Evolutionary conservation across 2,113 vertebrate species (phyloP).

Genomic region (Phalacrocorax carbo): DNA sequence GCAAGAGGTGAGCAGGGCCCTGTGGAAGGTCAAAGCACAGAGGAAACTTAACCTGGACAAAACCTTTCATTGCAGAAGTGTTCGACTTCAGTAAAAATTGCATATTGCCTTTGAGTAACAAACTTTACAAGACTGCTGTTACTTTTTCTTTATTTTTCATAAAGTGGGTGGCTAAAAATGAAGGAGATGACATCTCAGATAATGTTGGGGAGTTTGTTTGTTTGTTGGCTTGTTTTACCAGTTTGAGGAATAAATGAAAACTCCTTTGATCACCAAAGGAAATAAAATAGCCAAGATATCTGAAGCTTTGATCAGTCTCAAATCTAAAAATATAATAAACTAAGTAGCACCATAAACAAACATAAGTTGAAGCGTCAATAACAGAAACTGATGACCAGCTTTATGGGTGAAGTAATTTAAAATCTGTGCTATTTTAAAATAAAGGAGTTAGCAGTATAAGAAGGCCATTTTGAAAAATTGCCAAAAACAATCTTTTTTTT

Average conservation of each 20-base stretch:
- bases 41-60: not conserved
- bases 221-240: not conserved
- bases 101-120: not conserved
- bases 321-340: not conserved
- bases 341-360: not conserved
- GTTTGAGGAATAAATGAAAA: not conserved
- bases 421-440: not conserved
- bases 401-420: not conserved
- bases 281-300: not conserved
- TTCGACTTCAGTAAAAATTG: not conserved
- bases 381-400: not conserved
- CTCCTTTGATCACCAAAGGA: not conserved
- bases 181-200: not conserved
- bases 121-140: not conserved
- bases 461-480: not conserved
- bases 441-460: not conserved
- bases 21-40: not conserved
- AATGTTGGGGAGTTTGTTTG: not conserved
- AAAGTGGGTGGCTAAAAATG: not conserved
- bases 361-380: not conserved
- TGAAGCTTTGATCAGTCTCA: conserved; percentile 19
- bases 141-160: not conserved
- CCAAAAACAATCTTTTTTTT: not conserved
- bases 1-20: not conserved
- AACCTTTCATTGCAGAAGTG: not conserved